These are phyloP conservation scores for Pterostichus niger DNA, from an alignment of 2,888 invertebrate species.

Conservation along the genomic window DNA sequence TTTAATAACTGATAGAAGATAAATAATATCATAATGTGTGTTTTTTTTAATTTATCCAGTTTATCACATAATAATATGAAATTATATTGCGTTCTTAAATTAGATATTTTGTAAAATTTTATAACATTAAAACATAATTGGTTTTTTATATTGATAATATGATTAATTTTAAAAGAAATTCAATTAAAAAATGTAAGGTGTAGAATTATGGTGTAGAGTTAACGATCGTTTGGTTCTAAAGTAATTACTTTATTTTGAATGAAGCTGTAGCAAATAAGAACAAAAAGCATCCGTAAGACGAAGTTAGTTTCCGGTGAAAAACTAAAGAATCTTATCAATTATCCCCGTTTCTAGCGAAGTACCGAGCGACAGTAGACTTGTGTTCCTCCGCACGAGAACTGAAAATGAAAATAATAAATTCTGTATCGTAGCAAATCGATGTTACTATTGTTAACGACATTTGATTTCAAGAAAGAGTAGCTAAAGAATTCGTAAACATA, in stretches of 20 bases:
- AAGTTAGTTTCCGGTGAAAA: slow-evolving; percentile 48
- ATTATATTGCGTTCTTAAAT: too few species aligned
- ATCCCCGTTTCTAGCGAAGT: background rate
- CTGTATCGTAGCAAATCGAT: slow-evolving; percentile 34
- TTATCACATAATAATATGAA: too few species aligned
- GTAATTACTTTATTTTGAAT: slow-evolving; percentile 51
- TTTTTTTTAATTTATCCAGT: too few species aligned
- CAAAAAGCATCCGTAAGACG: slow-evolving; percentile 9
- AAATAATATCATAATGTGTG: too few species aligned
- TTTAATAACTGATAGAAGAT: too few species aligned
- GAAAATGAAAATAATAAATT: slow-evolving; percentile 35
- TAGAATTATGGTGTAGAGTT: slow-evolving; percentile 28
- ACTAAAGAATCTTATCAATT: slow-evolving; percentile 54
- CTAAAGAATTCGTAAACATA: slow-evolving; percentile 7
- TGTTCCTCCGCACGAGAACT: background rate
- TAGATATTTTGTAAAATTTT: too few species aligned
- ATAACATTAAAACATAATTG: too few species aligned
- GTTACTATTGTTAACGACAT: slow-evolving; percentile 37
- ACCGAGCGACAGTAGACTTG: background rate
- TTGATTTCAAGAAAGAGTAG: slow-evolving; percentile 3
- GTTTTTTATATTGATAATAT: background rate
- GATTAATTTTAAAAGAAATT: background rate
- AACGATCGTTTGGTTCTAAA: slow-evolving; percentile 20
- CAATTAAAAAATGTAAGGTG: background rate
- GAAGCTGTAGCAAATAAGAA: background rate